These are phyloP conservation scores for Nestor notabilis DNA, from an alignment of 2,113 vertebrate species.

Conservation along the genomic window DNA sequence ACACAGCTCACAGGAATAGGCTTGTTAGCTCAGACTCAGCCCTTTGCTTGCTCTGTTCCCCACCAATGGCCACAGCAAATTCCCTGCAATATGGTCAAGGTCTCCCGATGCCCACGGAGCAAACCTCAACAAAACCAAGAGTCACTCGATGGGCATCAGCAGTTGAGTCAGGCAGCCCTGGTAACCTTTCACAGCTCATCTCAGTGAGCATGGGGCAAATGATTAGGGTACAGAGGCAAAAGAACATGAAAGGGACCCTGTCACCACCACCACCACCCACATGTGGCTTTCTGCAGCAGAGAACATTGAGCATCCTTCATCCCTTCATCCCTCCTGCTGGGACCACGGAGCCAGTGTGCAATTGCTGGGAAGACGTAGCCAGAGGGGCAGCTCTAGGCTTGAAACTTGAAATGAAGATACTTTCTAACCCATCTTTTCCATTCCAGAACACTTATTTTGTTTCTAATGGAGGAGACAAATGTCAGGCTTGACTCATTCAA, in stretches of 20 bases:
- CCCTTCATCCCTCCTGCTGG: background rate
- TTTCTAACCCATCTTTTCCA: conserved; percentile 65
- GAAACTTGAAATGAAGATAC: background rate
- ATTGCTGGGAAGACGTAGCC: background rate
- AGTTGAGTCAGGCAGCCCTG: background rate
- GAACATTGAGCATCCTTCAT: conserved; percentile 4
- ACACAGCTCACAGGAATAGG: background rate
- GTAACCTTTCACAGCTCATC: background rate
- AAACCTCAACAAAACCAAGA: background rate
- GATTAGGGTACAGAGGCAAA: conserved; percentile 12
- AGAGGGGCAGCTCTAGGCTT: background rate
- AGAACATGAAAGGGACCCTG: conserved; percentile 44
- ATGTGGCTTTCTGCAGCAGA: conserved; percentile 23
- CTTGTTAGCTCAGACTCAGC: background rate
- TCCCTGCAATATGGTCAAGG: background rate
- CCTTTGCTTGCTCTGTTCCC: background rate
- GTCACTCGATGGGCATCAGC: background rate
- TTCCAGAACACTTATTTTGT: conserved; percentile 38
- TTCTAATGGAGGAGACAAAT: conserved; percentile 48
- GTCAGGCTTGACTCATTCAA: conserved; percentile 56
- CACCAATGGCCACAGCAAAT: accelerated
- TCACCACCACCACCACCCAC: background rate
- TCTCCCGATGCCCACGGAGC: accelerated
- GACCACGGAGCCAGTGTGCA: background rate
- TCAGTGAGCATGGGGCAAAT: background rate